Evolutionary conservation across 2,797 vertebrate genomes (phyloP).

Genomic region (Thripadectes ignobilis): DNA sequence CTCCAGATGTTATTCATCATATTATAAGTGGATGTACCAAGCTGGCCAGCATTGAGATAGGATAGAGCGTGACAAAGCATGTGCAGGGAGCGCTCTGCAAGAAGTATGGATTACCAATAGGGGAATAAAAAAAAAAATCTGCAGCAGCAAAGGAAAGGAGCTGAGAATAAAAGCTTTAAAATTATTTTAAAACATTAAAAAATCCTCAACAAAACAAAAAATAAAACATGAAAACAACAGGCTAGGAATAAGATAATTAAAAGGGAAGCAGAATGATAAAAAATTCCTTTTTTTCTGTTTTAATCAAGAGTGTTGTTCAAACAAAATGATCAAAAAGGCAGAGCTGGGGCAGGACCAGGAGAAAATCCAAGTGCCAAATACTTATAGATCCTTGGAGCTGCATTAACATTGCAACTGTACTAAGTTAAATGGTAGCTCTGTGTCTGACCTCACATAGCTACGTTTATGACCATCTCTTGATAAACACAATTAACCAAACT

Average conservation of each 20-base stretch:
- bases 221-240: neutral
- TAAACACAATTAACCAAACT: neutral
- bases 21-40: conserved; percentile 8
- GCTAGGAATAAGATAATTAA: neutral
- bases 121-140: neutral
- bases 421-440: neutral
- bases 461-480: neutral
- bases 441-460: neutral
- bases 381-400: neutral
- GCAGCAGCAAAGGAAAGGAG: neutral
- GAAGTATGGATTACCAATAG: neutral
- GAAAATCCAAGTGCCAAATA: neutral
- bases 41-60: neutral
- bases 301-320: neutral
- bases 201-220: neutral
- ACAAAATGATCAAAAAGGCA: neutral
- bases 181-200: neutral
- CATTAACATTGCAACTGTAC: neutral
- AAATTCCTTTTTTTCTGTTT: accelerated
- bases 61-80: neutral
- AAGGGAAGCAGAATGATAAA: neutral
- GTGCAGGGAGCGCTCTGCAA: neutral
- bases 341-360: neutral
- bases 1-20: conserved; percentile 24
- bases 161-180: neutral